Evolutionary conservation across 2,113 vertebrate genomes (phyloP), one percentile per base, ranked within the genome.

Genomic region (Loxodonta africana): DNA sequence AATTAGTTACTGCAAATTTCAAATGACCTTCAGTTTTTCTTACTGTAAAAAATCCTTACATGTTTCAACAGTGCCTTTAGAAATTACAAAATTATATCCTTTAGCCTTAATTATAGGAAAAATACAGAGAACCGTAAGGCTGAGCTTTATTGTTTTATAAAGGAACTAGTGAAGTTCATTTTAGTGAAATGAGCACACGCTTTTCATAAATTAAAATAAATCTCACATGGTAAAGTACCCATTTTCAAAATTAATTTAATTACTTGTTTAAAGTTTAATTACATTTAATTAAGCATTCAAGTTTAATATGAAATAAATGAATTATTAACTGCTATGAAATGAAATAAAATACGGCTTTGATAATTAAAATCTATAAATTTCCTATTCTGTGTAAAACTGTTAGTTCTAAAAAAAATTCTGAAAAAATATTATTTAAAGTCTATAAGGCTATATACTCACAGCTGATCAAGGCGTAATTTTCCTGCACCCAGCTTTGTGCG

Each of bases 201-300:
- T 96, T 98, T 96, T 98, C 97, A 98, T 95, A 97, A 97, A 97
- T 97, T 96, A 96, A 97, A 97, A 97, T 97, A 97, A 97, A 96
- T 96, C 88, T 97, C 96, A 96, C 88, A 96, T 95, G 97, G 97
- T 94, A 97, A 97, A 98, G 97, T 90, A 93, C 84, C 41, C 96
- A 94, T 97, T 95, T 97, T 98, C 94, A 97, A 98, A 98, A 98
- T 98, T 97, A 98, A 98, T 98, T 98, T 98, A 98, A 98, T 98
- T 97, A 98, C 91, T 97, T 97, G 96, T 96, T 98, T 97, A 98
- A 98, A 97, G 78, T 96, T 98, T 98, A 97, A 98, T 98, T 97
- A 98, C 26, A 98, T 97, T 97, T 98, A 98, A 98, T 97, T 98
- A 98, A 98, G 96, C 97, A 98, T 96, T 98, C 98, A 98, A 94